These are phyloP conservation scores for Gandaritis pyraliata DNA, from an alignment of 2,888 invertebrate species.

Conservation along the genomic window DNA sequence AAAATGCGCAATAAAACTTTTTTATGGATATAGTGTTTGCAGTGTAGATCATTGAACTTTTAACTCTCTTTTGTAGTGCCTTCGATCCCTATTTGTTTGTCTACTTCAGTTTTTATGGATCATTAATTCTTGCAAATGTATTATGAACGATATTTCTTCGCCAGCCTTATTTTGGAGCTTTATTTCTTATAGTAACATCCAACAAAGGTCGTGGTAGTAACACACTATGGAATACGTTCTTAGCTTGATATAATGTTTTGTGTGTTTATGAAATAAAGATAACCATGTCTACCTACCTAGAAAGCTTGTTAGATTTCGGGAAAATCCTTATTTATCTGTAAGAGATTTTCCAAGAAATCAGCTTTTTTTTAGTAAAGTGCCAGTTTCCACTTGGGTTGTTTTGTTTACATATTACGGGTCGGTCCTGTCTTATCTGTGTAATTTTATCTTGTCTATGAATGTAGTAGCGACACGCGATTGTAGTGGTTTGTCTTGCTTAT, in stretches of 20 bases:
- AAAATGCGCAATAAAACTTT: slow-evolving; percentile 7
- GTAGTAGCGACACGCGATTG: slow-evolving; percentile 54
- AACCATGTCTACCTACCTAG: not conserved
- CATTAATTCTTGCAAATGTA: not conserved
- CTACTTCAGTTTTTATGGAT: slow-evolving; percentile 2
- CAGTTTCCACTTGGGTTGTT: slow-evolving; percentile 36
- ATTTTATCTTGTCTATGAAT: slow-evolving; percentile 50
- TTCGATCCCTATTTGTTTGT: slow-evolving; percentile 1
- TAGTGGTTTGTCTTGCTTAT: slow-evolving; percentile 49
- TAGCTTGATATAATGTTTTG: too few species aligned
- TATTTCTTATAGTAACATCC: too few species aligned
- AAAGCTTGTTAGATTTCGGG: not conserved
- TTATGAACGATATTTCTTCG: too few species aligned
- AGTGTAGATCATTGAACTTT: slow-evolving; percentile 1
- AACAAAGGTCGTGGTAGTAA: too few species aligned
- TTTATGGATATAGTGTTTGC: slow-evolving; percentile 3
- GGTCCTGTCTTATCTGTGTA: slow-evolving; percentile 46
- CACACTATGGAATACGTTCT: too few species aligned
- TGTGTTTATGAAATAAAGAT: too few species aligned
- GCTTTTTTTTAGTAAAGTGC: slow-evolving; percentile 7
- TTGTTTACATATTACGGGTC: slow-evolving; percentile 45
- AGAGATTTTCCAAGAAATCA: too few species aligned
- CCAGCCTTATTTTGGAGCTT: too few species aligned
- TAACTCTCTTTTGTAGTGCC: not conserved
- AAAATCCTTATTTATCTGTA: not conserved